A percentile compares a stretch with the other conserved stretches of the same genome.
Evolutionary conservation across 2,888 invertebrate genomes (phyloP).

Genomic region (Conistra vaccinii): DNA sequence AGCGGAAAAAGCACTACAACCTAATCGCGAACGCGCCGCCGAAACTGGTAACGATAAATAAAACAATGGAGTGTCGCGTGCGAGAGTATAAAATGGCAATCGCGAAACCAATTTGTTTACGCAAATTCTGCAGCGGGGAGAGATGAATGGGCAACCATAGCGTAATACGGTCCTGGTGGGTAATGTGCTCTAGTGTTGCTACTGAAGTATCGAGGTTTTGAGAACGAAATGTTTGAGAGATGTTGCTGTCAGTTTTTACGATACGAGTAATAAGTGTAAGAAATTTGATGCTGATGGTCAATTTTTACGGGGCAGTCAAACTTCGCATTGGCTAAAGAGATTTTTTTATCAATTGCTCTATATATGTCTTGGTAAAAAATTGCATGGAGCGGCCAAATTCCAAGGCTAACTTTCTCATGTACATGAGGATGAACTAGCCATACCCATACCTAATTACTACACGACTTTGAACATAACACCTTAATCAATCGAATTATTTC

Average conservation of each 20-base stretch:
- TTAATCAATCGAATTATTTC: background rate
- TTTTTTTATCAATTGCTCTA: background rate
- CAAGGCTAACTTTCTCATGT: background rate
- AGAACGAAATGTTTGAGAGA: background rate
- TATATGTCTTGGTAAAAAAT: background rate
- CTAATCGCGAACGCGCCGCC: constrained; percentile 88
- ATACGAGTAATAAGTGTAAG: background rate
- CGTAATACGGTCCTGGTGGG: constrained; percentile 86
- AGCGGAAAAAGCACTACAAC: constrained; percentile 88
- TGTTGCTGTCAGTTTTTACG: background rate
- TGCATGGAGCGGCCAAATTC: background rate
- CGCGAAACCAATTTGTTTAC: constrained; percentile 91
- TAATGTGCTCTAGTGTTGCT: constrained; percentile 80
- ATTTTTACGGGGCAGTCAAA: background rate
- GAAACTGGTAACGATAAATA: constrained; percentile 90
- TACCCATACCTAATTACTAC: background rate
- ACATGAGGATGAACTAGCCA: background rate
- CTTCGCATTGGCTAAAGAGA: background rate
- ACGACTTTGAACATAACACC: background rate
- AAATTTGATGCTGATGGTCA: background rate
- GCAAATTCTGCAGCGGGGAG: constrained; percentile 90
- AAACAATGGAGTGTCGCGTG: constrained; percentile 90
- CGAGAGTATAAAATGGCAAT: constrained; percentile 91
- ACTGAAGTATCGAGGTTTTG: constrained; percentile 50
- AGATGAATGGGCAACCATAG: constrained; percentile 90